A percentile compares a stretch with the other conserved stretches of the same genome.
Conservation (phyloP, 2,888 invertebrate species). For the Cryptocephalus primarius region DNA sequence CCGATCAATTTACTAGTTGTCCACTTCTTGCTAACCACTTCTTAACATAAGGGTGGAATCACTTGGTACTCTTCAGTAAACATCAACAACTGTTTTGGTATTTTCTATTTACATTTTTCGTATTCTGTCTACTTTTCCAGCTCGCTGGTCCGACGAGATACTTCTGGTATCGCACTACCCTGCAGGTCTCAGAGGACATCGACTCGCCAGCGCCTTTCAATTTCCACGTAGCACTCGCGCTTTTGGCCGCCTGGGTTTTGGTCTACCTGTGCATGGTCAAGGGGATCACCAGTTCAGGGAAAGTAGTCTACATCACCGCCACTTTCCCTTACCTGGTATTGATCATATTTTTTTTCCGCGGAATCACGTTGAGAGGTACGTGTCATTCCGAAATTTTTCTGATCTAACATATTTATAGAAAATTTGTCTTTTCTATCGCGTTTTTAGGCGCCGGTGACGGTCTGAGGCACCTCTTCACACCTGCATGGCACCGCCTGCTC, state of each 20-base stretch:
- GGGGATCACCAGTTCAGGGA: conserved; percentile 93
- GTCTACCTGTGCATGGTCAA: conserved; percentile 97
- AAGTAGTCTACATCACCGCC: conserved; percentile 93
- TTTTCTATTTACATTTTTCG: neutral
- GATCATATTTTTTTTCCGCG: conserved; percentile 91
- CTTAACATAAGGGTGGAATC: too few relatives aligned
- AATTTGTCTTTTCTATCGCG: neutral
- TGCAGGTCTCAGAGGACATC: conserved; percentile 83
- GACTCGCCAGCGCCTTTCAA: conserved; percentile 79
- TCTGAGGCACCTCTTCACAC: conserved; percentile 78
- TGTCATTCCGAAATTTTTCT: too few relatives aligned
- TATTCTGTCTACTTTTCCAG: conserved; percentile 44
- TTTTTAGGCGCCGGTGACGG: conserved; percentile 53
- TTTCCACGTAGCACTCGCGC: conserved; percentile 79
- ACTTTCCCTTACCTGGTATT: conserved; percentile 94
- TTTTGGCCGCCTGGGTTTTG: conserved; percentile 84
- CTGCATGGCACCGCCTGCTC: conserved; percentile 80
- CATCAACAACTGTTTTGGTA: too few relatives aligned
- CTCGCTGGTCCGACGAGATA: conserved; percentile 84
- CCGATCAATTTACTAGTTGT: too few relatives aligned
- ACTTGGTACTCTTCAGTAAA: too few relatives aligned
- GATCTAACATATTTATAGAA: too few relatives aligned
- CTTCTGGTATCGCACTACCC: conserved; percentile 89
- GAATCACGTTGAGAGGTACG: conserved; percentile 70
- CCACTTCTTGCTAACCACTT: too few relatives aligned